These are phyloP conservation scores for Lithophane ornitopus DNA, from an alignment of 2,888 invertebrate species.

Conservation along the genomic window DNA sequence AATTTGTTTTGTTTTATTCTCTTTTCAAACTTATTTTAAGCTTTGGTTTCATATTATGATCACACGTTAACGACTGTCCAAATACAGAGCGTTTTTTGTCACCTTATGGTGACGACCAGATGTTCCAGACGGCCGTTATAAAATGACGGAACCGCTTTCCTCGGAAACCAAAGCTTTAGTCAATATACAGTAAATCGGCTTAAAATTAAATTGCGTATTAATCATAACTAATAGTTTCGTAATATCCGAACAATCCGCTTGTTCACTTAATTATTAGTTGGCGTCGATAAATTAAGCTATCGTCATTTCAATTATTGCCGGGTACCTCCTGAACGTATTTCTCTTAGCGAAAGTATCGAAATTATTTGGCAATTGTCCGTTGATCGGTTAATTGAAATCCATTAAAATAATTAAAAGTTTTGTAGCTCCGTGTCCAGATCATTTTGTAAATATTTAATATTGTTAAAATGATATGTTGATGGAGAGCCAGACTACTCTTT, in stretches of 20 bases:
- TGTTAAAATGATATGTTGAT: background rate
- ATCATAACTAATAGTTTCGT: background rate
- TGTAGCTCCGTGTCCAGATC: background rate
- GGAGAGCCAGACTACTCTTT: no score
- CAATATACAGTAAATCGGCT: background rate
- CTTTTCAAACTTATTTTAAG: background rate
- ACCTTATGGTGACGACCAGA: no score
- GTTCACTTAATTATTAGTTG: slow-evolving; percentile 1
- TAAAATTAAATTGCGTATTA: background rate
- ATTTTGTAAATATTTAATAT: slow-evolving; percentile 15
- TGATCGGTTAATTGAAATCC: slow-evolving; percentile 6
- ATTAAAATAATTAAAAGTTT: slow-evolving; percentile 26
- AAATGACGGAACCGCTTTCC: no score
- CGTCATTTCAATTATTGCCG: slow-evolving; percentile 3
- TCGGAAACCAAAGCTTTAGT: background rate
- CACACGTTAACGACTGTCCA: background rate
- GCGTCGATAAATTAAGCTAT: slow-evolving; percentile 14
- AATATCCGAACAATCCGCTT: background rate
- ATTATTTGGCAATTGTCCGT: slow-evolving; percentile 2
- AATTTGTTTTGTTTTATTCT: no score
- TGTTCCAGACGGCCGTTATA: background rate
- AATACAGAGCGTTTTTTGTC: background rate
- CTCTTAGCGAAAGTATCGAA: slow-evolving; percentile 14
- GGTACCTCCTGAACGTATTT: background rate
- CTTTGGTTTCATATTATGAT: background rate